A percentile compares a stretch with the other conserved stretches of the same genome.
These are phyloP conservation scores for Ectobius pallidus DNA, from an alignment of 2,888 invertebrate genomes.

Conservation along the genomic window DNA sequence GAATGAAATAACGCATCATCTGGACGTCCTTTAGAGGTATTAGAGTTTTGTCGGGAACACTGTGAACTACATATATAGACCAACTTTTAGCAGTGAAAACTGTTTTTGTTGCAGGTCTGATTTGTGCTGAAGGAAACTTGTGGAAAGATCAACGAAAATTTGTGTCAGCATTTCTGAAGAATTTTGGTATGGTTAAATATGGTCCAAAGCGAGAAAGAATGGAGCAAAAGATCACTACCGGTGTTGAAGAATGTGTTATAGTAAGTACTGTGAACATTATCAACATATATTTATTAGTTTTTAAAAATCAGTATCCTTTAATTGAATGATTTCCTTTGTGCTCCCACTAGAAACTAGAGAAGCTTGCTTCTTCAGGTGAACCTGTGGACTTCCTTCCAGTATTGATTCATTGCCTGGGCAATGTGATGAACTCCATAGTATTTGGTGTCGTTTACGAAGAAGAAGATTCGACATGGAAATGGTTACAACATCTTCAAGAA, in stretches of 20 bases:
- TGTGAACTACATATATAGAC: no score
- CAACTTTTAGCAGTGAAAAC: no score
- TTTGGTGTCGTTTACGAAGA: conserved; percentile 75
- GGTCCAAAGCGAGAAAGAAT: conserved; percentile 65
- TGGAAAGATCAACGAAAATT: conserved; percentile 86
- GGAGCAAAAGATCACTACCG: conserved; percentile 67
- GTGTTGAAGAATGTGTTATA: conserved; percentile 66
- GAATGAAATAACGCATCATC: no score
- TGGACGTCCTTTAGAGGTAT: no score
- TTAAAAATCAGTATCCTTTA: no score
- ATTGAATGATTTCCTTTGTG: no score
- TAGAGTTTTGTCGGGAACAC: no score
- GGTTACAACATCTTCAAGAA: conserved; percentile 78
- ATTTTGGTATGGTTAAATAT: conserved; percentile 73
- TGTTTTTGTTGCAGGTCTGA: conserved; percentile 70
- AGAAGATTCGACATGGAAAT: conserved; percentile 76
- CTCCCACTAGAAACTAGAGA: no score
- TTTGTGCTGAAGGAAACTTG: conserved; percentile 78
- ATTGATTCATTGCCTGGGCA: conserved; percentile 75
- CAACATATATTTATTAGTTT: no score
- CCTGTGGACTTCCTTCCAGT: conserved; percentile 60
- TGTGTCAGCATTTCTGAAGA: conserved; percentile 72
- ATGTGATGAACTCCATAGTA: conserved; percentile 75
- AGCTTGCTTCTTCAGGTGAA: background rate
- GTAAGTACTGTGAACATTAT: conserved; percentile 57